phyloP scores from a whole-genome alignment of 2,797 vertebrate species.

The Distichodus sexfasciatus region DNA sequence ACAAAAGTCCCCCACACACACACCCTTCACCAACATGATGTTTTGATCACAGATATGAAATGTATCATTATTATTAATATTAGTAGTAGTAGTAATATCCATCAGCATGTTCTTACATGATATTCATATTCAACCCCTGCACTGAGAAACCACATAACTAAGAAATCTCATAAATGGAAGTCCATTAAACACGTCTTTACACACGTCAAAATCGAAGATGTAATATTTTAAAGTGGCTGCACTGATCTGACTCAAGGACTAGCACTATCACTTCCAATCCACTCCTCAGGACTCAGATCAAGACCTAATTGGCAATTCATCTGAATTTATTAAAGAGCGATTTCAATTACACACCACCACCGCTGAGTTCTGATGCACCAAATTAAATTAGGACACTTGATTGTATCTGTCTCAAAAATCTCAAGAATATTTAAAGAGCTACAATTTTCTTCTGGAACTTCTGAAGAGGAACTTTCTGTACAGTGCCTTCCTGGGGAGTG shows the following conservation, averaged over 20 bases:
- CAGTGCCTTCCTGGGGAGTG: conserved; percentile 68
- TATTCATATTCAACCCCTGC: too few relatives aligned
- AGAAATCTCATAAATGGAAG: conserved; percentile 54
- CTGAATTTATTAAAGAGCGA: conserved; percentile 98
- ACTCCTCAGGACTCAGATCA: conserved; percentile 88
- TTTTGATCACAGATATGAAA: too few relatives aligned
- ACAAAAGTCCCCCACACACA: too few relatives aligned
- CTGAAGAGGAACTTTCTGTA: conserved; percentile 84
- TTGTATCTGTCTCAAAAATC: conserved; percentile 83
- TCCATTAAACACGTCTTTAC: conserved; percentile 12
- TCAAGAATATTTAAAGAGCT: conserved; percentile 79
- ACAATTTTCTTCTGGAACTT: conserved; percentile 75
- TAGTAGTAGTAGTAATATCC: too few relatives aligned
- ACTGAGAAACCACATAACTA: too few relatives aligned
- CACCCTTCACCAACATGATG: too few relatives aligned
- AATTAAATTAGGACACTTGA: conserved; percentile 95
- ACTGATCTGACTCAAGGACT: conserved; percentile 79
- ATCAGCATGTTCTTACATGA: too few relatives aligned
- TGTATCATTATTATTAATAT: too few relatives aligned
- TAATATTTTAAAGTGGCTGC: conserved; percentile 70
- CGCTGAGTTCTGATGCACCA: conserved; percentile 85
- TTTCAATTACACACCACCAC: conserved; percentile 94
- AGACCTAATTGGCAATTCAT: conserved; percentile 97
- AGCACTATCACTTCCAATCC: conserved; percentile 88
- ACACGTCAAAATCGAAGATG: conserved; percentile 18